Conservation (phyloP, 1,140 invertebrate genomes). For the Brachionus asplanchnoidis region DNA sequence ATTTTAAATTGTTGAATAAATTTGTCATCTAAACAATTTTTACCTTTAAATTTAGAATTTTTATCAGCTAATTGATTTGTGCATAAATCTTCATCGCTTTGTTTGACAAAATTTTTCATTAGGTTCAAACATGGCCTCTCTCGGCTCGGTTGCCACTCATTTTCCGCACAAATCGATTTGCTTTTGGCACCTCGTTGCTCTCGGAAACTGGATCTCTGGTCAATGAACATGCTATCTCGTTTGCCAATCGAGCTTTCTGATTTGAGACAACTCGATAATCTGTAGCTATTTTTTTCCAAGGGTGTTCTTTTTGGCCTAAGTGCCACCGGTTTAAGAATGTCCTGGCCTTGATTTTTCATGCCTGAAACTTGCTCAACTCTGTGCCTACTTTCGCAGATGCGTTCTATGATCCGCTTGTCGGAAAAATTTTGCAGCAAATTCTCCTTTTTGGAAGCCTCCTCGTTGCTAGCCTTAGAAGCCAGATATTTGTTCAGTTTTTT, state of each 20-base stretch:
- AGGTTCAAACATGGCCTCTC: background rate
- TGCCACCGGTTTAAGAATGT: background rate
- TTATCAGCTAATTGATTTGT: background rate
- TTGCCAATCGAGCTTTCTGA: background rate
- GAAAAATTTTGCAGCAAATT: constrained; percentile 10
- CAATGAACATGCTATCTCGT: background rate
- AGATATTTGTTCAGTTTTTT: background rate
- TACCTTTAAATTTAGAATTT: background rate
- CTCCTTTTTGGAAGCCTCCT: background rate
- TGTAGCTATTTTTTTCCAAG: background rate
- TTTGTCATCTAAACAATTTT: background rate
- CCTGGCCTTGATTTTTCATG: background rate
- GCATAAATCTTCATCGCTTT: background rate
- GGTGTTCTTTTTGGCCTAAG: background rate
- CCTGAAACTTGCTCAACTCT: background rate
- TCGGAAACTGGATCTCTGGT: background rate
- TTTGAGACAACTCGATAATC: background rate
- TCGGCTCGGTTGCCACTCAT: background rate
- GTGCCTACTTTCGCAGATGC: background rate
- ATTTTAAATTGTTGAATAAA: constrained; percentile 15
- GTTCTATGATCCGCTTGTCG: background rate
- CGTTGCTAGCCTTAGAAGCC: background rate
- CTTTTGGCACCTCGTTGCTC: background rate
- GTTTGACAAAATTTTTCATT: background rate
- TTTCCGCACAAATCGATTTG: background rate